Evolutionary conservation across 1,140 invertebrate genomes (phyloP), one percentile per base, ranked within the genome.

Genomic region (Drosophila setifemur): DNA sequence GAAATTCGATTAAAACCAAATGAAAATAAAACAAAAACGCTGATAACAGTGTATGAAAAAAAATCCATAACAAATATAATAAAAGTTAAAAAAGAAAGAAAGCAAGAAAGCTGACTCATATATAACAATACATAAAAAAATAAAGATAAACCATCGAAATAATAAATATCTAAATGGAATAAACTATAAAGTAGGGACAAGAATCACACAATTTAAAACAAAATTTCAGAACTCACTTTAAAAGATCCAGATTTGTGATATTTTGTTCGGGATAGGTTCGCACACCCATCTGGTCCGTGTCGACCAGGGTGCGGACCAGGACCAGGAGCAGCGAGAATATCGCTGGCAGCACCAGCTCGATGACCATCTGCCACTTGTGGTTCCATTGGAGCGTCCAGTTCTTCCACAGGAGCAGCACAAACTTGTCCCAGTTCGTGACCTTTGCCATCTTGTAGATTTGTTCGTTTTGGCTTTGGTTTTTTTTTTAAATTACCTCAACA

Each of bases 321-420:
- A 96, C 94, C 21, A 97, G 90, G 26, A 97, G 91, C 0, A 93
- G 78, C 48, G 94, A 93, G 42, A 97, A 95, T n/a, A 94, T 70
- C 0, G 95, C 92, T 7, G 93, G 95, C 43, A 93, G 73, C 0
- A 94, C 64, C 58, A 97, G 89, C 89, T 97, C 96, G 11, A 95
- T 83, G 5, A 93, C 39, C 3, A 96, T 93, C 79, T 96, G 94
- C 31, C 93, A 67, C 31, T 94, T 94, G 89, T 95, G 95, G 49
- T 95, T 92, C 90, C 92, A 94, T 91, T 96, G 94, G 14, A 97
- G 92, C 6, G 94, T 91, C 91, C 94, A 96, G 82, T 97, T 97
- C 90, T 97, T 97, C 96, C 96, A 97, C 76, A 96, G 92, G 11
- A 97, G 90, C 21, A 97, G 91, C 2, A 89, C 73, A 77, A 95